Conservation (phyloP, 30 jellyfish, hydroid and myxozoan genomes). For the Morbakka virulenta region DNA sequence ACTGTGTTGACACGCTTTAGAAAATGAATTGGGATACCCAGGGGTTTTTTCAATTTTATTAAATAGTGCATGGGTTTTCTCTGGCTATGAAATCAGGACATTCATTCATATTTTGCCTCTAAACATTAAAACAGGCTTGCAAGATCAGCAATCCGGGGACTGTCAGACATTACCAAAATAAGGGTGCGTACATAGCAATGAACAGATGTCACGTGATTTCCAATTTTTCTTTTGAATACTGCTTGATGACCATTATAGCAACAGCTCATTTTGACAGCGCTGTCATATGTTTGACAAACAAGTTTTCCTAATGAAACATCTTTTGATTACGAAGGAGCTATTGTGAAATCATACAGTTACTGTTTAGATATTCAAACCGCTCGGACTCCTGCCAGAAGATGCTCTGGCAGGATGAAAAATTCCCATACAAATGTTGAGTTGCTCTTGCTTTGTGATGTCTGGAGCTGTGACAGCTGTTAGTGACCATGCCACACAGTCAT, state of each 20-base stretch:
- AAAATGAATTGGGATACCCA: slow-evolving; percentile 3
- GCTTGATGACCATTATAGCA: slow-evolving; percentile 42
- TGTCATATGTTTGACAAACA: slow-evolving; percentile 52
- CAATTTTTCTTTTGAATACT: slow-evolving; percentile 1
- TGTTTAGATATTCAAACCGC: slow-evolving; percentile 23
- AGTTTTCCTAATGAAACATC: slow-evolving; percentile 17
- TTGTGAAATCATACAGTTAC: not conserved
- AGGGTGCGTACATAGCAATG: slow-evolving; percentile 39
- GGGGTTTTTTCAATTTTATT: slow-evolving; percentile 13
- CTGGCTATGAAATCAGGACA: slow-evolving; percentile 2
- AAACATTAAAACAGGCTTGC: slow-evolving; percentile 33
- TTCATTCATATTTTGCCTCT: not conserved
- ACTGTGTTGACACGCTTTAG: slow-evolving; percentile 47
- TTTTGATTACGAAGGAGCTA: not conserved
- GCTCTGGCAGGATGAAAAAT: slow-evolving; percentile 22
- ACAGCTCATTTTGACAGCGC: slow-evolving; percentile 21
- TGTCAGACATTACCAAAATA: slow-evolving; percentile 24
- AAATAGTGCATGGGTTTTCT: too few species aligned
- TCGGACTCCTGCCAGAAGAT: slow-evolving; percentile 1
- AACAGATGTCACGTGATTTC: slow-evolving; percentile 13
- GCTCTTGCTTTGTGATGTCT: slow-evolving; percentile 34
- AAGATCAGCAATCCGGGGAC: slow-evolving; percentile 30
- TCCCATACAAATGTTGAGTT: slow-evolving; percentile 32
- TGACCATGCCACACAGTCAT: slow-evolving; percentile 37
- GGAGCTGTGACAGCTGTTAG: slow-evolving; percentile 36